Evolutionary conservation across 1,140 invertebrate genomes (phyloP).

Genomic region (Harlomillsia oculata): DNA sequence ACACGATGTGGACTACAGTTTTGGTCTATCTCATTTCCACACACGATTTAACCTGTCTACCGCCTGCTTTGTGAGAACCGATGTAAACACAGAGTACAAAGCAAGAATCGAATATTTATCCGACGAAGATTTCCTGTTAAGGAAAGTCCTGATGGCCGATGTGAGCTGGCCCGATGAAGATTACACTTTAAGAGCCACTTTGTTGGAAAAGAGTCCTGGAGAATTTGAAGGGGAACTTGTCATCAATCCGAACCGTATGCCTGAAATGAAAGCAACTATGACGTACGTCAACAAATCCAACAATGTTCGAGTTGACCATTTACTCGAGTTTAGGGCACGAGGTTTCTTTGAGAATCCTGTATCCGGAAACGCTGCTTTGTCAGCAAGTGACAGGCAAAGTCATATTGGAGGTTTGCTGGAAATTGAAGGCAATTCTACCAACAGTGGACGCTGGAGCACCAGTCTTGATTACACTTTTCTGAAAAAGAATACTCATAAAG

Average conservation of each 20-base stretch:
- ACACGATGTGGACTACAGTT: conserved; percentile 32
- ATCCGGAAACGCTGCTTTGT: conserved; percentile 15
- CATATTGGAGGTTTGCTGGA: conserved; percentile 21
- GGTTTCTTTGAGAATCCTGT: conserved; percentile 16
- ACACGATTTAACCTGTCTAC: conserved; percentile 6
- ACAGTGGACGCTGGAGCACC: conserved; percentile 21
- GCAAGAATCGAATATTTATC: conserved; percentile 16
- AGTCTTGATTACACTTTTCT: conserved; percentile 26
- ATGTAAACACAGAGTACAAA: conserved; percentile 17
- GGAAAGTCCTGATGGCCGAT: conserved; percentile 12
- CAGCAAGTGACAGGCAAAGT: conserved; percentile 23
- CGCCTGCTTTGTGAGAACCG: conserved; percentile 8
- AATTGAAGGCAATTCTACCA: conserved; percentile 14
- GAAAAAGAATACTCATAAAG: conserved; percentile 19
- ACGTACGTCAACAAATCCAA: conserved; percentile 23
- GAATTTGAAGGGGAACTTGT: conserved; percentile 25
- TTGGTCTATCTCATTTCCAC: conserved; percentile 21
- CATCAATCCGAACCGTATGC: conserved; percentile 11
- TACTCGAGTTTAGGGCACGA: conserved; percentile 17
- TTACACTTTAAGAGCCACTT: neutral
- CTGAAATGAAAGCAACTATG: conserved; percentile 29
- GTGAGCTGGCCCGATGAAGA: conserved; percentile 16
- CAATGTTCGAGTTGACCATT: conserved; percentile 20
- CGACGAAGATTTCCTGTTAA: conserved; percentile 7
- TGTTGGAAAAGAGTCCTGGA: conserved; percentile 11